Percentiles rank a stretch among this genome's conserved stretches.
Conservation (phyloP, 2,113 vertebrate species). For the Lophochroa leadbeateri region DNA sequence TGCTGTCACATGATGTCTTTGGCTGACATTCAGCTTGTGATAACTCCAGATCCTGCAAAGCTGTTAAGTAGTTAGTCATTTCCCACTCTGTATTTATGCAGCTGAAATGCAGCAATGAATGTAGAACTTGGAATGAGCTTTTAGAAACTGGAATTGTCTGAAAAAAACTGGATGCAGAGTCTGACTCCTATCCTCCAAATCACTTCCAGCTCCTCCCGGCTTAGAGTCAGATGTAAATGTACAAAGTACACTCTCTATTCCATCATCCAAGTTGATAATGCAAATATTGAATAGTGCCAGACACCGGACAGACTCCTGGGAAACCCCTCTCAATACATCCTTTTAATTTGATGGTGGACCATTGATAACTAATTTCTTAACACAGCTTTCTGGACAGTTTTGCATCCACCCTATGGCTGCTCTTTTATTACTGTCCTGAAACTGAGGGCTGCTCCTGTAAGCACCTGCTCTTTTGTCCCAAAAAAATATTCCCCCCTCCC, state of each 20-base stretch:
- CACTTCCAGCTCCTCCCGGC: neutral
- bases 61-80: neutral
- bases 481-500: neutral
- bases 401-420: neutral
- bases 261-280: neutral
- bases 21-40: slow-evolving; percentile 6
- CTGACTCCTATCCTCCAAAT: neutral
- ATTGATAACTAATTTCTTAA: slow-evolving; percentile 5
- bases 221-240: neutral
- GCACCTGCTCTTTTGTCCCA: slow-evolving; percentile 9
- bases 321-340: neutral
- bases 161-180: neutral
- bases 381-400: slow-evolving; percentile 23
- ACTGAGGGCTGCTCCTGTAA: neutral
- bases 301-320: neutral
- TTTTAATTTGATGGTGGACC: slow-evolving; percentile 1
- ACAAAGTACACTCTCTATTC: neutral
- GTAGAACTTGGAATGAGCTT: neutral
- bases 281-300: slow-evolving; percentile 19
- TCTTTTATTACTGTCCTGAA: slow-evolving; percentile 7
- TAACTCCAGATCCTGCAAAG: slow-evolving; percentile 4
- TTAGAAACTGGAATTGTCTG: neutral
- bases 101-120: slow-evolving; percentile 10
- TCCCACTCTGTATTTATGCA: neutral
- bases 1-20: neutral